These are phyloP conservation scores for Eunapius fragilis DNA, from an alignment of 37 sponge, comb jelly and placozoan genomes.

Conservation along the genomic window DNA sequence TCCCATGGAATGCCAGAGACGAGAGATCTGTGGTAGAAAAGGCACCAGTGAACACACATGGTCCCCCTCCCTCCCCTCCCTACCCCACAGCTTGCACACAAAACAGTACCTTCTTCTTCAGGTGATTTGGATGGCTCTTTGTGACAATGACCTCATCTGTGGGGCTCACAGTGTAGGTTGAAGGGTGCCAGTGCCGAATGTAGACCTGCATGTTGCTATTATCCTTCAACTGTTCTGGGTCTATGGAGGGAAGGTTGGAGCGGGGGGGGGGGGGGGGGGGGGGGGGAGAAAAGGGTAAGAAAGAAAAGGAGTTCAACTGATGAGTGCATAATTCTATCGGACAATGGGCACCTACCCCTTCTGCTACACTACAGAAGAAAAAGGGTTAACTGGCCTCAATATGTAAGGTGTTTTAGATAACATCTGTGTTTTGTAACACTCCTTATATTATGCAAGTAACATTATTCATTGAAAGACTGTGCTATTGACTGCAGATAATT, in stretches of 20 bases:
- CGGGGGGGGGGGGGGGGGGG: background rate
- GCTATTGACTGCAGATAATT: too few species aligned
- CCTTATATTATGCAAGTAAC: too few species aligned
- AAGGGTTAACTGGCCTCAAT: too few species aligned
- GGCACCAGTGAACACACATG: background rate
- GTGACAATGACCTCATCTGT: conserved; percentile 72
- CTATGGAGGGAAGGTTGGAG: conserved; percentile 21
- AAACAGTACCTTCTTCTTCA: conserved; percentile 58
- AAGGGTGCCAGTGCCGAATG: conserved; percentile 82
- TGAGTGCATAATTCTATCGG: too few species aligned
- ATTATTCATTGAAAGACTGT: too few species aligned
- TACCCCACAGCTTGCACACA: background rate
- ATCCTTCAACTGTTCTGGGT: conserved; percentile 60
- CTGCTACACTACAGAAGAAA: too few species aligned
- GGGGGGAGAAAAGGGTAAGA: background rate
- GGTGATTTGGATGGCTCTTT: conserved; percentile 31
- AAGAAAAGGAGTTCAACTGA: background rate
- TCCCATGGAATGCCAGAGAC: background rate
- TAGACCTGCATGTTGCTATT: conserved; percentile 82
- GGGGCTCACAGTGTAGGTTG: conserved; percentile 58
- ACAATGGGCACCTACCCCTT: too few species aligned
- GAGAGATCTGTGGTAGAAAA: background rate
- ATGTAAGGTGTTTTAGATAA: too few species aligned
- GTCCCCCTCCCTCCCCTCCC: too few species aligned
- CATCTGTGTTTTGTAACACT: too few species aligned